These are phyloP conservation scores for Prochilodus magdalenae DNA, from an alignment of 2,113 vertebrate species.

Conservation along the genomic window DNA sequence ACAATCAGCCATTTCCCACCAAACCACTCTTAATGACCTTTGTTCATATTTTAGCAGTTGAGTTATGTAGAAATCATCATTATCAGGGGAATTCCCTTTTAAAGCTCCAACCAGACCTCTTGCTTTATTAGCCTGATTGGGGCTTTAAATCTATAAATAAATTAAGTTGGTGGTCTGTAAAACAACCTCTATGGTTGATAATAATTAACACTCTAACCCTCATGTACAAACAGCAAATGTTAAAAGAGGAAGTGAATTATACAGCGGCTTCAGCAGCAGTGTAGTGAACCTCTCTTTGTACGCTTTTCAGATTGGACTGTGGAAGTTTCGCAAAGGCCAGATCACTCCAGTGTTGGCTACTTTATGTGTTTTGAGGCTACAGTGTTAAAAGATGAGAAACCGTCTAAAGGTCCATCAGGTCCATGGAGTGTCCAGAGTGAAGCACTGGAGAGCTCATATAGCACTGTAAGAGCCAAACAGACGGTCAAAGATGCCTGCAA, in stretches of 20 bases:
- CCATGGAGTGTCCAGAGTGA: too few relatives aligned
- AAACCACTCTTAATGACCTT: too few relatives aligned
- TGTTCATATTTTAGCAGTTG: too few relatives aligned
- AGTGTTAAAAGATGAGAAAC: neutral
- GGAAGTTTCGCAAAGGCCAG: neutral
- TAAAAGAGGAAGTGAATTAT: too few relatives aligned
- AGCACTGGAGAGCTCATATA: neutral
- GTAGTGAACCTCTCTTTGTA: neutral
- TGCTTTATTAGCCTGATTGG: slow-evolving; percentile 6
- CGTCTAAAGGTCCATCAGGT: too few relatives aligned
- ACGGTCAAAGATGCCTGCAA: neutral
- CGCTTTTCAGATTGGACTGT: neutral
- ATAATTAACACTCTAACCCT: neutral
- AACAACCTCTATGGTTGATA: neutral
- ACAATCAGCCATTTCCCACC: too few relatives aligned
- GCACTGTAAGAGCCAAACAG: too few relatives aligned
- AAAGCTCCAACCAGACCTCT: neutral
- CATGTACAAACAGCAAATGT: neutral
- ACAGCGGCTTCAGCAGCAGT: too few relatives aligned
- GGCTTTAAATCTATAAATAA: slow-evolving; percentile 34
- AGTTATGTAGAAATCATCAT: too few relatives aligned
- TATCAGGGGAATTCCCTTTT: neutral
- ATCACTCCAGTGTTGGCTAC: neutral
- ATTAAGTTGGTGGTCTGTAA: slow-evolving; percentile 12
- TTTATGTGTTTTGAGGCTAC: neutral